These are phyloP conservation scores for Mastigias papua DNA, from an alignment of 30 jellyfish, hydroid and myxozoan species.

Conservation along the genomic window DNA sequence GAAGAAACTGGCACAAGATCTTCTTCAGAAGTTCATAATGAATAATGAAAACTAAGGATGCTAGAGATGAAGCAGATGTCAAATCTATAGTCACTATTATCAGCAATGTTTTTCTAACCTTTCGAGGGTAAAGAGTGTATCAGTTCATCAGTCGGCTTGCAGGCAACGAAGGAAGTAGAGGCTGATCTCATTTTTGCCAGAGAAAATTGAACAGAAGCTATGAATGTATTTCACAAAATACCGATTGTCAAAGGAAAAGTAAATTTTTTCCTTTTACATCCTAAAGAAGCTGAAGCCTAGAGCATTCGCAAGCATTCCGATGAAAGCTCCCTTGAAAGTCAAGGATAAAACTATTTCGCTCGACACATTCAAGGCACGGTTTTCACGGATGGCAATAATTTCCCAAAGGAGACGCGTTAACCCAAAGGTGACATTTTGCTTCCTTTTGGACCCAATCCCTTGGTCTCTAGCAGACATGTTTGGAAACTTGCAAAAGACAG, in stretches of 20 bases:
- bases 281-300: conserved; percentile 28
- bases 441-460: conserved; percentile 35
- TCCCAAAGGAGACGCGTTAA: background rate
- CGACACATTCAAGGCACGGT: background rate
- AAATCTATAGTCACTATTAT: background rate
- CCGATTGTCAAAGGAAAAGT: conserved; percentile 12
- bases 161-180: conserved; percentile 31
- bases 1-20: background rate
- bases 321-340: background rate
- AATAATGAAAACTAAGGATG: conserved; percentile 11
- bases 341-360: background rate
- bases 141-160: conserved; percentile 30
- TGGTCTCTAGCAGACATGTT: conserved; percentile 48
- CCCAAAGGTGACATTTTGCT: background rate
- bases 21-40: conserved; percentile 11
- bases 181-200: conserved; percentile 44
- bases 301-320: conserved; percentile 30
- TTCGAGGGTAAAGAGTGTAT: no score
- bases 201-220: conserved; percentile 34
- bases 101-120: background rate
- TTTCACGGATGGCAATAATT: conserved; percentile 13
- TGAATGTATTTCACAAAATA: conserved; percentile 30
- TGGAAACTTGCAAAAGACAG: conserved; percentile 41
- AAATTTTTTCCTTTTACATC: conserved; percentile 15
- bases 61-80: conserved; percentile 27